phyloP scores from a whole-genome alignment of 2,113 vertebrate genomes.

The Callocephalon fimbriatum region DNA sequence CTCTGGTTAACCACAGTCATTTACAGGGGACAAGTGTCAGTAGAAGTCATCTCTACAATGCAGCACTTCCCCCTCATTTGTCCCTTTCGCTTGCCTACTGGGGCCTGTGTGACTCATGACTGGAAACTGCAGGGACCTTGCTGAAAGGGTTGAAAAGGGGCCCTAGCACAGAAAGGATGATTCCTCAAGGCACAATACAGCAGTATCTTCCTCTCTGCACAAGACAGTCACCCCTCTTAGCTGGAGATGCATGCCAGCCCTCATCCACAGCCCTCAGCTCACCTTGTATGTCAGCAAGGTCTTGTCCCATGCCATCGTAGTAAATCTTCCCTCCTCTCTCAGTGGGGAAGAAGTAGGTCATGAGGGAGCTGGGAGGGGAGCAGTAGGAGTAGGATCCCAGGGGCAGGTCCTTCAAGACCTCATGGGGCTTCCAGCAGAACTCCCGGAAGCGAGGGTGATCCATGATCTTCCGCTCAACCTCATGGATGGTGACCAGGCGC shows the following conservation, averaged over 20 bases:
- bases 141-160: not conserved
- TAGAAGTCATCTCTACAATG: not conserved
- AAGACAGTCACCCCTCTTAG: not conserved
- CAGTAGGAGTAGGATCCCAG: conserved; percentile 93
- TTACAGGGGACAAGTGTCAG: not conserved
- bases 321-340: conserved; percentile 95
- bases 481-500: conserved; percentile 90
- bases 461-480: conserved; percentile 92
- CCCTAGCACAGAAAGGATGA: not conserved
- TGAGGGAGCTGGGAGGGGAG: conserved; percentile 89
- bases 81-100: fast-evolving
- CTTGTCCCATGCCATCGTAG: conserved; percentile 95
- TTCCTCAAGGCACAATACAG: not conserved
- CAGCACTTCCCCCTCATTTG: not conserved
- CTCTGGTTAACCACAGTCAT: not conserved
- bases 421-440: conserved; percentile 97
- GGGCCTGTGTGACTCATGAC: not conserved
- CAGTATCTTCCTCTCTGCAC: not conserved
- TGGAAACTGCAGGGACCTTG: not conserved
- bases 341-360: conserved; percentile 96
- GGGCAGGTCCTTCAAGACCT: conserved; percentile 90
- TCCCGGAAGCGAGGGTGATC: conserved; percentile 92
- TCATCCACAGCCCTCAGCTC: not conserved
- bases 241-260: not conserved
- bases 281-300: conserved; percentile 95